Conservation (phyloP, 2,797 vertebrate genomes). For the Lithobates pipiens region DNA sequence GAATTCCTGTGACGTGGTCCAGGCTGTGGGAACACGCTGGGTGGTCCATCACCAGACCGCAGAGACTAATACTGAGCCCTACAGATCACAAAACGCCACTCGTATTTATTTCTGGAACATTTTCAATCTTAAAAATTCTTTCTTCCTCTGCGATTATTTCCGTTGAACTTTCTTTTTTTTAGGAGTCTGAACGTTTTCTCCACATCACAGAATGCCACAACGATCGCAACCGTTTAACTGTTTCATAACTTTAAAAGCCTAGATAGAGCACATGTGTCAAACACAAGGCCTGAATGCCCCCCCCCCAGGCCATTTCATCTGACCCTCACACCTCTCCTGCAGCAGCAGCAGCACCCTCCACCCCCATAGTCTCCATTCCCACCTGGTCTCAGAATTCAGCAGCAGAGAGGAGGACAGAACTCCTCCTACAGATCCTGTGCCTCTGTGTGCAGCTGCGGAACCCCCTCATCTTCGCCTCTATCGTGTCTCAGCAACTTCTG, state of each 20-base stretch:
- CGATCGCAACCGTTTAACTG: background rate
- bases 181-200: conserved; percentile 1
- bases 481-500: no score
- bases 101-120: conserved; percentile 39
- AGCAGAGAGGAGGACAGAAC: no score
- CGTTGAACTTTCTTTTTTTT: background rate
- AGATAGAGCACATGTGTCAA: no score
- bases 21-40: conserved; percentile 27
- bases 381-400: no score
- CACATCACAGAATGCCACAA: background rate
- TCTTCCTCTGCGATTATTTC: conserved; percentile 32
- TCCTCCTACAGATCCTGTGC: no score
- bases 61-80: conserved; percentile 7
- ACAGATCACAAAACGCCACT: conserved; percentile 28
- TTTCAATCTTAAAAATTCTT: conserved; percentile 52
- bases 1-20: background rate
- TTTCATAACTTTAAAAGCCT: background rate
- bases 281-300: no score
- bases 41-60: conserved; percentile 45
- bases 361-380: no score
- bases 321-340: no score
- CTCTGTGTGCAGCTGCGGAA: no score
- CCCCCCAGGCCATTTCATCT: no score
- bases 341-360: no score
- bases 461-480: no score